A percentile compares a stretch with the other conserved stretches of the same genome.
Evolutionary conservation across 2,888 invertebrate species (phyloP).

Genomic region (Creontiades dilutus): DNA sequence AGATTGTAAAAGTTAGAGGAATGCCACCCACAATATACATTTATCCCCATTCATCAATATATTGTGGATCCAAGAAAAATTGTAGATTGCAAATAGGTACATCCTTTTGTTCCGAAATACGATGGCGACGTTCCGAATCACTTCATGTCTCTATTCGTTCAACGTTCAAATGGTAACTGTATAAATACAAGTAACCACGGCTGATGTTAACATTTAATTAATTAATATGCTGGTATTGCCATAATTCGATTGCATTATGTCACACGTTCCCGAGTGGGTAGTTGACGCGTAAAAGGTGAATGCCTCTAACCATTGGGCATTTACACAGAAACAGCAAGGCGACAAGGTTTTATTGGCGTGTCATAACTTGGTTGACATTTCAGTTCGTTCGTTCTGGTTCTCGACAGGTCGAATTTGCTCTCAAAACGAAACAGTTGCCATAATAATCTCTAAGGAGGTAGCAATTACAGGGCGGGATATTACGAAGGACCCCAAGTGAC

Average conservation of each 20-base stretch:
- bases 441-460: conserved; percentile 35
- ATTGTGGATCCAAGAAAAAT: too few relatives aligned
- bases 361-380: conserved; percentile 36
- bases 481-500: conserved; percentile 39
- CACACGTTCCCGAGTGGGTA: neutral
- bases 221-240: too few relatives aligned
- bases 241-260: neutral
- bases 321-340: conserved; percentile 1
- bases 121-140: too few relatives aligned
- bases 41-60: too few relatives aligned
- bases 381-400: conserved; percentile 4
- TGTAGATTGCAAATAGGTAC: too few relatives aligned
- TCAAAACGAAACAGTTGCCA: conserved; percentile 39
- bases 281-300: neutral
- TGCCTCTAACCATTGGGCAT: neutral
- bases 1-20: too few relatives aligned
- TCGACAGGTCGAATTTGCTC: conserved; percentile 17
- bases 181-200: too few relatives aligned
- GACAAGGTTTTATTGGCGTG: conserved; percentile 10
- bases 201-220: too few relatives aligned
- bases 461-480: conserved; percentile 30
- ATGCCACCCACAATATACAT: too few relatives aligned
- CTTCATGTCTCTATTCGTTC: too few relatives aligned
- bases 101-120: too few relatives aligned
- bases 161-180: too few relatives aligned